Base-by-base conservation (phyloP, 2,888 invertebrate species). In the Tenodera sinensis region DNA sequence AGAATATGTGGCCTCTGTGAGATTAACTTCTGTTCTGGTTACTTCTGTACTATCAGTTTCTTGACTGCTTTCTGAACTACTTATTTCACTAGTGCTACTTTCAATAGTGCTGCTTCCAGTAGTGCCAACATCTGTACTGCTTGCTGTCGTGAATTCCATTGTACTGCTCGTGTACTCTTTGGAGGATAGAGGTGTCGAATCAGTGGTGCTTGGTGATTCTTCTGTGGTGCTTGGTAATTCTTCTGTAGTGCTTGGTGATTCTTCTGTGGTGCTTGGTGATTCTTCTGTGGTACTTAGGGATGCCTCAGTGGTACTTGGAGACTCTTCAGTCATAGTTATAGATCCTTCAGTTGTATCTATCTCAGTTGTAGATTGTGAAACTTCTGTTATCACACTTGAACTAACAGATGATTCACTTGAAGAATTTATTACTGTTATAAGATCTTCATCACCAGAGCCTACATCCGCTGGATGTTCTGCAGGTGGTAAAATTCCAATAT, bases 131-230 rank as follows among this genome's bases (percentile, higher is more conserved):
- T 87, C 87, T 25, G 91, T 89, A 34, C 91, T 91, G 14, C 28
- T 90, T 2, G 89, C 87, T 85, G 89, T 89, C n/a, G 85, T 12
- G 25, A 82, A 42, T 4, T 34, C 28, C 88, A 88, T 88, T 88
- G 34, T 85, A 85, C 71, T 83, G 15, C 91, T 91, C 91, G 92
- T n/a, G 92, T 92, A 15, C 92, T 92, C 83, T 83, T 15, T 8
- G 27, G 81, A 28, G 3, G 34, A 28, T 28, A 27, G 28, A 9
- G 92, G 92, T 83, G 92, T 92, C 28, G 91, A 91, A 15, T 83
- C 88, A 84, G 88, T 89, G 84, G 89, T 88, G 14, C 28, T 85
- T 83, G 89, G 90, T 27, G 89, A 83, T 0, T 84, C 34, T 47
- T 84, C 88, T 28, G 88, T n/a, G 27, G 27, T 85, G 42, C 54